phyloP scores from a whole-genome alignment of 2,888 invertebrate species.

The Vannuccia rotundouncinata region DNA sequence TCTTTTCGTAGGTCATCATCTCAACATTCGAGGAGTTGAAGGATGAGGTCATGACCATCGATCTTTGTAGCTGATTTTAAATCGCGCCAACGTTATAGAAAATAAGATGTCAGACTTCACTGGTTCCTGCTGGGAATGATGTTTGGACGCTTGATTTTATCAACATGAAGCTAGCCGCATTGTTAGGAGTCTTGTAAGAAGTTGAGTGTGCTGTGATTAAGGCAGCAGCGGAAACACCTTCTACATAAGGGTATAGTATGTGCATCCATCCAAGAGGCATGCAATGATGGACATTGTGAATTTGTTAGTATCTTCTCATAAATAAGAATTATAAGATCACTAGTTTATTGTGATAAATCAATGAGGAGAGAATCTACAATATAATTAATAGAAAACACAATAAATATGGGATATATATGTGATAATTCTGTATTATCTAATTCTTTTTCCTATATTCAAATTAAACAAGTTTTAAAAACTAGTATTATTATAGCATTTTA shows the following conservation, averaged over 20 bases:
- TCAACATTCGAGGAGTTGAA: not conserved
- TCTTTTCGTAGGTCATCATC: not conserved
- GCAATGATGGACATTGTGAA: not conserved
- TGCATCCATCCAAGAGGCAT: not conserved
- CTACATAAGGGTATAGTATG: not conserved
- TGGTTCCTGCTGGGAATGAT: not conserved
- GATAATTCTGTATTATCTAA: no score
- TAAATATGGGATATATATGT: no score
- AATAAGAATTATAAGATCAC: not conserved
- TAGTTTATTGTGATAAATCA: not conserved
- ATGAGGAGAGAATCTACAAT: not conserved
- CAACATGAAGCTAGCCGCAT: not conserved
- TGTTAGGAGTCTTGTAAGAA: not conserved
- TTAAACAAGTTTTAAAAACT: no score
- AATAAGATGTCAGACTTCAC: not conserved
- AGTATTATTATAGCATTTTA: no score
- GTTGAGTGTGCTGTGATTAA: not conserved
- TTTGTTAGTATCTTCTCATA: not conserved
- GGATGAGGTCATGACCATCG: not conserved
- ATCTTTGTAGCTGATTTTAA: not conserved
- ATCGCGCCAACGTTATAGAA: not conserved
- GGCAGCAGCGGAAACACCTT: not conserved
- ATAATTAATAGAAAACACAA: not conserved
- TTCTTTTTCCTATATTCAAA: no score
- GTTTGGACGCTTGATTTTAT: not conserved